Conservation (phyloP, 2,797 vertebrate species). For the Cryptoblepharus egeriae region DNA sequence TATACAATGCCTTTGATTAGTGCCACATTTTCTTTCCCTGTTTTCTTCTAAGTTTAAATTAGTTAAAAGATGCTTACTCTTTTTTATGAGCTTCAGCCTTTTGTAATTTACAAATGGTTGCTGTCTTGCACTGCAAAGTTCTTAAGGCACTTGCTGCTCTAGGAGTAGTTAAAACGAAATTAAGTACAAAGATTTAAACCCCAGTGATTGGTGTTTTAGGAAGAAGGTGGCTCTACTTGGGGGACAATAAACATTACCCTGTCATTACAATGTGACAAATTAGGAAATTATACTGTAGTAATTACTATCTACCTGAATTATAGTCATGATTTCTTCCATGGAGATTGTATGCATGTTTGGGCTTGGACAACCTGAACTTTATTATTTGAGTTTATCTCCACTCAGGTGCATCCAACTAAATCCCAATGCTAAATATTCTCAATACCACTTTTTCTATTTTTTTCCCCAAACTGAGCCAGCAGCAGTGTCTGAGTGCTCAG, state of each 20-base stretch:
- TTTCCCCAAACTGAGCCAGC: background rate
- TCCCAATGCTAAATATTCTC: background rate
- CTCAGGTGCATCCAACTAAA: background rate
- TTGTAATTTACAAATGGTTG: background rate
- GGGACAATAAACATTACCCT: background rate
- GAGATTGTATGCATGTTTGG: background rate
- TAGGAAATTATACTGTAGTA: background rate
- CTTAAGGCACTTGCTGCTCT: background rate
- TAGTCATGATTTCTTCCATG: background rate
- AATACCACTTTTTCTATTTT: background rate
- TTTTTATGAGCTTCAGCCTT: slow-evolving; percentile 22
- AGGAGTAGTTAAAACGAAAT: background rate
- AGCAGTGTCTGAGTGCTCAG: background rate
- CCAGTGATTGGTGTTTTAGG: background rate
- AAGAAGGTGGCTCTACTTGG: background rate
- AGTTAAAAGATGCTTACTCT: slow-evolving; percentile 18
- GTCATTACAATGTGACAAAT: background rate
- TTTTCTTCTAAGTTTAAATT: slow-evolving; percentile 35
- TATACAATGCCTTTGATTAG: slow-evolving; percentile 42
- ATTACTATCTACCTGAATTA: background rate
- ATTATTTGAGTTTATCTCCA: background rate
- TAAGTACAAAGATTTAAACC: background rate
- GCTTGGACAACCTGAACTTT: background rate
- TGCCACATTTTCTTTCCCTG: background rate
- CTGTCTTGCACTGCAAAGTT: background rate